A percentile compares a stretch with the other conserved stretches of the same genome.
These are phyloP conservation scores for Ploceus nigricollis DNA, from an alignment of 2,113 vertebrate species.

Conservation along the genomic window DNA sequence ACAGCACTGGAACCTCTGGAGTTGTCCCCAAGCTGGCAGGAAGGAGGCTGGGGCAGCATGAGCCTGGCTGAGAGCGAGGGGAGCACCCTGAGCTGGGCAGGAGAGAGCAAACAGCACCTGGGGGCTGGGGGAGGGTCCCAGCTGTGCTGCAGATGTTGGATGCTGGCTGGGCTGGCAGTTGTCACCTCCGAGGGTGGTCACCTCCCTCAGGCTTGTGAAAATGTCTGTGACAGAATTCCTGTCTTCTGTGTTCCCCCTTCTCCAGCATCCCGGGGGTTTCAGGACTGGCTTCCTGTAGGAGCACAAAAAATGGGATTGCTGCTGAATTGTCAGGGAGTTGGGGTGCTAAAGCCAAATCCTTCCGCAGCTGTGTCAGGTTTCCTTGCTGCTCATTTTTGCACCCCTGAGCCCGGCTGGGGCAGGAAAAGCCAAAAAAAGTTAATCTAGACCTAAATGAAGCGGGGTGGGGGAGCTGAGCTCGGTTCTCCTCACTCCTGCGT, in stretches of 20 bases:
- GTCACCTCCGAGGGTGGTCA: background rate
- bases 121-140: background rate
- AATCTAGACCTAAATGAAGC: rapidly evolving
- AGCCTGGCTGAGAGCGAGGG: background rate
- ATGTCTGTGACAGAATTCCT: background rate
- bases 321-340: rapidly evolving
- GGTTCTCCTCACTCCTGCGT: rapidly evolving
- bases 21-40: background rate
- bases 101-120: background rate
- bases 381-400: background rate
- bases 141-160: background rate
- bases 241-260: background rate
- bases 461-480: rapidly evolving
- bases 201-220: background rate
- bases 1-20: background rate
- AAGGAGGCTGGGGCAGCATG: background rate
- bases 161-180: background rate
- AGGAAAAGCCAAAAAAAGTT: background rate
- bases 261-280: background rate
- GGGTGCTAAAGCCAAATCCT: background rate
- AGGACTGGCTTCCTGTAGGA: background rate
- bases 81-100: background rate
- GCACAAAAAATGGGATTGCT: background rate
- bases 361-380: rapidly evolving
- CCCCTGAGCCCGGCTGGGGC: background rate